These are phyloP conservation scores for Dasypogon diadema DNA, from an alignment of 2,888 invertebrate genomes.

Conservation along the genomic window DNA sequence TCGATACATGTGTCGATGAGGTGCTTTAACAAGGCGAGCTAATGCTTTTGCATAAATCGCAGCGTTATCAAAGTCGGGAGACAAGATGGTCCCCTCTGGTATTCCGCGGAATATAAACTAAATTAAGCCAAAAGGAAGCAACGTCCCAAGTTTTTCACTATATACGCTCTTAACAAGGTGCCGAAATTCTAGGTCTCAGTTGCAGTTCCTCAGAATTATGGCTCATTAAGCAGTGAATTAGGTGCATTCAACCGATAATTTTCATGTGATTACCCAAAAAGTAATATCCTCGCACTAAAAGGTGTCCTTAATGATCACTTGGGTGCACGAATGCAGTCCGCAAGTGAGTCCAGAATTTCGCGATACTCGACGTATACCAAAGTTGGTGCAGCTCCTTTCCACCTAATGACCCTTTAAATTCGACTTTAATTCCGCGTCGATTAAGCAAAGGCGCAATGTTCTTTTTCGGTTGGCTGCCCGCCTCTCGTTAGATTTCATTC, in stretches of 20 bases:
- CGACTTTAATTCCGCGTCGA: conserved; percentile 20
- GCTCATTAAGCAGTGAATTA: conserved; percentile 50
- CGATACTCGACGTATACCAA: neutral
- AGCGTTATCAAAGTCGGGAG: conserved; percentile 8
- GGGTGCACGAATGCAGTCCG: conserved; percentile 16
- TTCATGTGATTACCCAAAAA: conserved; percentile 45
- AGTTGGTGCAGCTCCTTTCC: neutral
- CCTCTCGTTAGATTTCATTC: conserved; percentile 7
- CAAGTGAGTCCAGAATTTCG: neutral
- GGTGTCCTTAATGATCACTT: conserved; percentile 51
- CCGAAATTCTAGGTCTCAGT: conserved; percentile 50
- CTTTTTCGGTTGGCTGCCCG: conserved; percentile 24
- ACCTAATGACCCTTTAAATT: conserved; percentile 32
- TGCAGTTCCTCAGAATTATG: conserved; percentile 46
- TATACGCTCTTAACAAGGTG: conserved; percentile 45
- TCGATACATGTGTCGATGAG: conserved; percentile 1
- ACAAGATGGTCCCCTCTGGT: neutral
- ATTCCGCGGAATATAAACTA: neutral
- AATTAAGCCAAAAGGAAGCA: no score
- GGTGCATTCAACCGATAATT: conserved; percentile 51
- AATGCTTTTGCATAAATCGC: conserved; percentile 3
- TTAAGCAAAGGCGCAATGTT: neutral
- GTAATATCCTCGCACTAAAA: conserved; percentile 49
- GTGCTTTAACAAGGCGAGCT: conserved; percentile 25
- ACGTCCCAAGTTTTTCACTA: neutral